A percentile compares a stretch with the other conserved stretches of the same genome.
Evolutionary conservation across 1,140 invertebrate species (phyloP).

Genomic region (Rhizoglyphus robini): DNA sequence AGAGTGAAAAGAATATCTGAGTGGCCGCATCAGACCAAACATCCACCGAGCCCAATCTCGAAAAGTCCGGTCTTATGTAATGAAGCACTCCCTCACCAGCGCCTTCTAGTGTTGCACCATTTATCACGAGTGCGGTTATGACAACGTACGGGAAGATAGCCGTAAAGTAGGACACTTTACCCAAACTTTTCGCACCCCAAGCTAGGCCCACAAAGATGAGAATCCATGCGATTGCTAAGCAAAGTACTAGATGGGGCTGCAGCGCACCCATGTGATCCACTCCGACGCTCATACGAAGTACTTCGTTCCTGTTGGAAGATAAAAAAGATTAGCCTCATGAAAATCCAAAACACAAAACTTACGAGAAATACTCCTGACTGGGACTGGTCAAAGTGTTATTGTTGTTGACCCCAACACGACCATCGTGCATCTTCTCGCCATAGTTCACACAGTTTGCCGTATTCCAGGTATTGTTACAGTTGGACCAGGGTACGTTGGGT

Average conservation of each 20-base stretch:
- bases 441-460: slow-evolving; percentile 24
- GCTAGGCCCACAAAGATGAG: slow-evolving; percentile 36
- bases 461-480: slow-evolving; percentile 39
- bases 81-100: slow-evolving; percentile 32
- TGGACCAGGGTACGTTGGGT: slow-evolving; percentile 35
- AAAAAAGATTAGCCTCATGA: too few relatives aligned
- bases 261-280: neutral
- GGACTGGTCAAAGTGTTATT: neutral
- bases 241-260: slow-evolving; percentile 29
- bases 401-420: too few relatives aligned
- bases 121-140: slow-evolving; percentile 30
- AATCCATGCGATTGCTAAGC: slow-evolving; percentile 36
- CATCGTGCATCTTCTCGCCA: too few relatives aligned
- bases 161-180: slow-evolving; percentile 53
- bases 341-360: too few relatives aligned
- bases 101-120: slow-evolving; percentile 30
- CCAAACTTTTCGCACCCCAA: slow-evolving; percentile 37
- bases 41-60: slow-evolving; percentile 5
- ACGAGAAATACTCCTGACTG: slow-evolving; percentile 3
- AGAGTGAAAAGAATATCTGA: slow-evolving; percentile 55
- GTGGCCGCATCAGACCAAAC: slow-evolving; percentile 18
- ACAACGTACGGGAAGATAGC: slow-evolving; percentile 58
- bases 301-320: too few relatives aligned
- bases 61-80: slow-evolving; percentile 36
- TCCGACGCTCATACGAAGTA: too few relatives aligned